Evolutionary conservation across 2,797 vertebrate species (phyloP).

Genomic region (Darevskia mixta): DNA sequence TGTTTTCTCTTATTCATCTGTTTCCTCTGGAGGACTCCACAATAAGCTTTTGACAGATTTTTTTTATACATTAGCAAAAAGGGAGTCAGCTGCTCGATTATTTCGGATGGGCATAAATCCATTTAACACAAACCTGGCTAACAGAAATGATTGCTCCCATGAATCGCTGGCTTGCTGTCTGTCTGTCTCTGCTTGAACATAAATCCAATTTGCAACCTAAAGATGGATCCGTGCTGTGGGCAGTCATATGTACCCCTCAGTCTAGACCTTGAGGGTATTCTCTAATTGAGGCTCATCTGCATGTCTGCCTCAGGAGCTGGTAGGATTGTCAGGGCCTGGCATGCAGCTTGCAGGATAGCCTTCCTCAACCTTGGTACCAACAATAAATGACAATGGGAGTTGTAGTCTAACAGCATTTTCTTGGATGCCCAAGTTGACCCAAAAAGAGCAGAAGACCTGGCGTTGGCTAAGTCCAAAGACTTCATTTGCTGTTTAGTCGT

Average conservation of each 20-base stretch:
- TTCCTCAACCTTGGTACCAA: not conserved
- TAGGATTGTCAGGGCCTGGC: not conserved
- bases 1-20: not conserved
- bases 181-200: not conserved
- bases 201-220: not conserved
- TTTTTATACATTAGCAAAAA: not conserved
- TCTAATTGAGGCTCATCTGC: not conserved
- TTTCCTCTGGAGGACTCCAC: constrained; percentile 16
- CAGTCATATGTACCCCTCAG: not conserved
- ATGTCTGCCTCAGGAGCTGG: not conserved
- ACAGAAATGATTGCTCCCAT: not conserved
- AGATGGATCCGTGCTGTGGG: no score
- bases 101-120: not conserved
- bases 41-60: constrained; percentile 12
- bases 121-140: not conserved
- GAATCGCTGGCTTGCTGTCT: not conserved
- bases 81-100: constrained; percentile 6
- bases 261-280: not conserved
- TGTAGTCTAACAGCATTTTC: no score
- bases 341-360: not conserved
- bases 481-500: no score
- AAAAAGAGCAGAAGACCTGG: not conserved
- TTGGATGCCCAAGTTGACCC: no score
- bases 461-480: not conserved
- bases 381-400: no score